A percentile compares a stretch with the other conserved stretches of the same genome.
Conservation (phyloP, 2,888 invertebrate genomes). For the Eupithecia dodoneata region DNA sequence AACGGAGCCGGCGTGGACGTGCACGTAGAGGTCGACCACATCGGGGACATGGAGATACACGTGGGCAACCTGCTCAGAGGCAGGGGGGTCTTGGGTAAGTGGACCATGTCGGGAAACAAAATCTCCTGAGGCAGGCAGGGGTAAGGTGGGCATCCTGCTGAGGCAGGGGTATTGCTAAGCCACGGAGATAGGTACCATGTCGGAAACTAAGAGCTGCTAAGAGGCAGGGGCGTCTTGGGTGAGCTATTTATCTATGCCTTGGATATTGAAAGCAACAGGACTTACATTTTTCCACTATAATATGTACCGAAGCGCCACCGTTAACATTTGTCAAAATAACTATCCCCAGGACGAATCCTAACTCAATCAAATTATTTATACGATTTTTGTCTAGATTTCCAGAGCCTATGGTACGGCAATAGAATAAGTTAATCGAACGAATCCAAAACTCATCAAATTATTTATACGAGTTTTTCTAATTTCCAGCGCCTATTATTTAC, state of each 20-base stretch:
- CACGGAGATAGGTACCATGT: neutral
- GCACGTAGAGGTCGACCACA: conserved; percentile 88
- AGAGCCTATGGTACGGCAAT: neutral
- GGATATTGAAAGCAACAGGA: neutral
- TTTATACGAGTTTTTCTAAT: neutral
- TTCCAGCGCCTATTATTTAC: neutral
- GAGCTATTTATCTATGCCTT: no score
- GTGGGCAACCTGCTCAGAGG: conserved; percentile 89
- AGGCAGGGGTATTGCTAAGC: no score
- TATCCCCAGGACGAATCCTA: neutral
- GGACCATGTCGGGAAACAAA: neutral
- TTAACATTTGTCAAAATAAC: no score
- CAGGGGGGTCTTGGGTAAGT: conserved; percentile 85
- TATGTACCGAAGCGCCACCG: neutral
- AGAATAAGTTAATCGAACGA: neutral
- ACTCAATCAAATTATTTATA: neutral
- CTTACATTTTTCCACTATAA: no score
- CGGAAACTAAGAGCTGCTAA: neutral
- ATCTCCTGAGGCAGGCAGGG: neutral
- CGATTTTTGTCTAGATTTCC: neutral
- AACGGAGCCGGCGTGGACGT: conserved; percentile 81
- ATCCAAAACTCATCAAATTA: neutral
- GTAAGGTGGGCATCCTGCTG: no score
- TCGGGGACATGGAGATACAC: conserved; percentile 91
- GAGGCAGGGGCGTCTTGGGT: neutral